Base-by-base conservation (phyloP, 2,113 vertebrate genomes). In the Corynorhinus townsendii region DNA sequence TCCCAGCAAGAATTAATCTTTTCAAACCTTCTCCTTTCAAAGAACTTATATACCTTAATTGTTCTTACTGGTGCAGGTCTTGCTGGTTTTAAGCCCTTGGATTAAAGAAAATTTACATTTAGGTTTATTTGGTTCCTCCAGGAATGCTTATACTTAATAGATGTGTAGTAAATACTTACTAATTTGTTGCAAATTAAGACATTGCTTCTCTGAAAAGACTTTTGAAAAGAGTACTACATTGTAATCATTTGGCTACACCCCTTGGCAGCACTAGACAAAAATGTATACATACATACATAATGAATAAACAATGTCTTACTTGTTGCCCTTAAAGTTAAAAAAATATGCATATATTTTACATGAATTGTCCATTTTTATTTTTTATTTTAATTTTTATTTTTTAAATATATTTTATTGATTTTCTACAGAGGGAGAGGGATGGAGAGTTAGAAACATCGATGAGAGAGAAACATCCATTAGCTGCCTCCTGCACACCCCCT, bases 141-240 rank as follows among this genome's bases (percentile, higher is more conserved):
- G 9, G 9, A 87, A 93, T 59, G 10, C 20, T 85, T 82, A 76
- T 4, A 71, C 30, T 47, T 84, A 89, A 85, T 30, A 89, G 15
- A 93, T 87, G n/a, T 68, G 3, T 30, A 66, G 22, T 82, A 89
- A 96, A 33, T 77, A 12, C 28, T 84, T 73, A 72, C 30, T 43
- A 86, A 95, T 79, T 69, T 91, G 4, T 73, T 86, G 9, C 28
- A 86, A 86, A 94, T 82, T 86, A 95, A 94, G 54, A 68, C 0
- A 20, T 4, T 54, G 15, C 7, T 93, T 72, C 22, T 85, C 59
- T 52, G 4, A 30, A 89, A 96, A 86, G 64, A 76, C 2, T 84
- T 94, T 11, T 64, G 7, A 10, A 93, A 89, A 83, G 16, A 81
- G 9, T 59, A 83, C 38, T 75, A 77, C 4, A 43, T 49, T 86